Percentiles rank a stretch among this genome's conserved stretches.
phyloP scores from a whole-genome alignment of 2,113 vertebrate genomes.

The Hypanus sabinus region DNA sequence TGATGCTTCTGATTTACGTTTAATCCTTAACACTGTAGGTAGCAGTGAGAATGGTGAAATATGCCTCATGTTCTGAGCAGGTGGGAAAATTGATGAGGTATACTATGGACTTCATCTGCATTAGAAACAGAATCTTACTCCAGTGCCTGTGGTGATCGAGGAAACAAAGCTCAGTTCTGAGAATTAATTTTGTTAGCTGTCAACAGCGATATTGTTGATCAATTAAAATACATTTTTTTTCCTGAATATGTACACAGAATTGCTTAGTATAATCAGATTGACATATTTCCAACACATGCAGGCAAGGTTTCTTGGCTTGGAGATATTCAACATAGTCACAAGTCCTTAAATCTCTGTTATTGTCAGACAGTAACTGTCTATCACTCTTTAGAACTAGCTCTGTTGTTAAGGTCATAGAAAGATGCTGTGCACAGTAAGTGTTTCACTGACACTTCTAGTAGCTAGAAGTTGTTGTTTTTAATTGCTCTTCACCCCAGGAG shows the following conservation, averaged over 20 bases:
- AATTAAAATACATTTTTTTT: neutral
- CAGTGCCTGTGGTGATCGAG: neutral
- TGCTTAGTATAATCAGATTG: neutral
- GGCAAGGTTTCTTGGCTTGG: neutral
- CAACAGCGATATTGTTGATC: neutral
- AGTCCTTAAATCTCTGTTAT: neutral
- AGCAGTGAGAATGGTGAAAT: neutral
- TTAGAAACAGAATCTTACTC: neutral
- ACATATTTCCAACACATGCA: neutral
- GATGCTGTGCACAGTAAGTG: constrained; percentile 21
- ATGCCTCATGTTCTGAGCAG: neutral
- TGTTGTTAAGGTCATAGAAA: neutral
- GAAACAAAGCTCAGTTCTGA: neutral
- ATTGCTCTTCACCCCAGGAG: constrained; percentile 19
- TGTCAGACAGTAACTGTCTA: neutral
- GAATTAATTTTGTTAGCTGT: constrained; percentile 26
- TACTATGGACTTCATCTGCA: neutral
- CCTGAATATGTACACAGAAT: neutral
- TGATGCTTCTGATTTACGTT: neutral
- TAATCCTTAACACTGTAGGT: neutral
- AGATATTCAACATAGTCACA: neutral
- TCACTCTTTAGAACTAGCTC: neutral
- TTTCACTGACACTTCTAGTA: neutral
- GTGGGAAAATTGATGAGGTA: constrained; percentile 23
- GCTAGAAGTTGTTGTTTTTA: neutral